Base-by-base conservation (phyloP, 2,113 vertebrate genomes). In the Sus scrofa region DNA sequence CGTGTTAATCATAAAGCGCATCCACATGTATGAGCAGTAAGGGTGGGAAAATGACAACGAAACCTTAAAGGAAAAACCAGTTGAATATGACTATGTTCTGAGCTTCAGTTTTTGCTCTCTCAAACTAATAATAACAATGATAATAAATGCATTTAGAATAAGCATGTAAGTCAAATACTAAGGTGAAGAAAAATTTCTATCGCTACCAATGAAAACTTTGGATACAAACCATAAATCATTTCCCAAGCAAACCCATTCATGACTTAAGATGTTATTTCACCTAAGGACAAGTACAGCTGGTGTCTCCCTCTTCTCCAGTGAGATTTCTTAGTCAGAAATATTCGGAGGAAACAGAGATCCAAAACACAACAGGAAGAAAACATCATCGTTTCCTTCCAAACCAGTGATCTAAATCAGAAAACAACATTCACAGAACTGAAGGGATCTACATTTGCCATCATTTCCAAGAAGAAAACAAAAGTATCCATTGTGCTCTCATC, bases 271-370 rank as follows among this genome's bases (percentile, higher is more conserved):
- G 81, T 18, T 70, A 75, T 84, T 93, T 96, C 86, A 68, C 44
- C 82, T n/a, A 73, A 86, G 79, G 89, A 54, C 65, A 56, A 24
- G 50, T 30, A 39, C 16, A 68, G 20, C 82, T 32, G 77, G 34
- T 18, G 19, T 54, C 30, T 83, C 52, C 71, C 56, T 82, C 56
- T 85, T 81, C 27, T 32, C 56, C 32, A 50, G 71, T 8, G 75
- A 91, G 82, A 62, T 37, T 70, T 58, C 95, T 44, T 86, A 65
- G n/a, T 86, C 84, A 78, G 63, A 87, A 95, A 71, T 22, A 93
- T 18, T 54, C 32, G 34, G 24, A 65, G 39, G 58, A 82, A 12
- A 34, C 6, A 88, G 18, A 95, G 65, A 89, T 2, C 44, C 52
- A 71, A 87, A 78, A 89, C 19, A 63, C 30, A 86, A 85, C 20